These are phyloP conservation scores for Dasyprocta punctata DNA, from an alignment of 2,113 vertebrate genomes.

Conservation along the genomic window DNA sequence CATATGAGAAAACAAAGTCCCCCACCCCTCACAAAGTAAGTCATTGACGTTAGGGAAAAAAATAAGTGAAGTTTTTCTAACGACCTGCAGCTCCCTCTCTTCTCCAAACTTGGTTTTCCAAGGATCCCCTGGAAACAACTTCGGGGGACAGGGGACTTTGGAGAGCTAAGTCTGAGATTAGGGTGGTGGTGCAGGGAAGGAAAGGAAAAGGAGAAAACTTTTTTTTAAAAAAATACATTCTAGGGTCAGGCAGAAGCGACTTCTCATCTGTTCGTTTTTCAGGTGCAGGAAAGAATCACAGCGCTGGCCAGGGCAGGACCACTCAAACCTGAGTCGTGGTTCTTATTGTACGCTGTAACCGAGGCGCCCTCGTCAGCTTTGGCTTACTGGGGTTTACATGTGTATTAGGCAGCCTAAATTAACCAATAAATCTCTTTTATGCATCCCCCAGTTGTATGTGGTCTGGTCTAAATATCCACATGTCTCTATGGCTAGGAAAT, in stretches of 20 bases:
- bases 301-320: background rate
- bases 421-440: conserved; percentile 84
- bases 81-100: conserved; percentile 21
- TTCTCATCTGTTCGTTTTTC: background rate
- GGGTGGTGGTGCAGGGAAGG: background rate
- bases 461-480: conserved; percentile 70
- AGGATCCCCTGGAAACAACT: conserved; percentile 33
- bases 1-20: background rate
- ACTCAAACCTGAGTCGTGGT: conserved; percentile 1
- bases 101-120: background rate
- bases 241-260: background rate
- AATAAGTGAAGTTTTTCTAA: conserved; percentile 26
- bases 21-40: background rate
- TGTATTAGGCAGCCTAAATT: conserved; percentile 71
- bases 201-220: conserved; percentile 11
- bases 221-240: background rate
- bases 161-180: conserved; percentile 10
- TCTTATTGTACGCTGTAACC: conserved; percentile 54
- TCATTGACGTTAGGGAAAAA: background rate
- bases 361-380: conserved; percentile 32
- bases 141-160: background rate
- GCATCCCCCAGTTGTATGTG: conserved; percentile 66
- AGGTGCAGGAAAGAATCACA: conserved; percentile 51
- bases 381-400: conserved; percentile 66
- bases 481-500: conserved; percentile 19